phyloP scores from a whole-genome alignment of 2,888 invertebrate species.

The Plagodis pulveraria region DNA sequence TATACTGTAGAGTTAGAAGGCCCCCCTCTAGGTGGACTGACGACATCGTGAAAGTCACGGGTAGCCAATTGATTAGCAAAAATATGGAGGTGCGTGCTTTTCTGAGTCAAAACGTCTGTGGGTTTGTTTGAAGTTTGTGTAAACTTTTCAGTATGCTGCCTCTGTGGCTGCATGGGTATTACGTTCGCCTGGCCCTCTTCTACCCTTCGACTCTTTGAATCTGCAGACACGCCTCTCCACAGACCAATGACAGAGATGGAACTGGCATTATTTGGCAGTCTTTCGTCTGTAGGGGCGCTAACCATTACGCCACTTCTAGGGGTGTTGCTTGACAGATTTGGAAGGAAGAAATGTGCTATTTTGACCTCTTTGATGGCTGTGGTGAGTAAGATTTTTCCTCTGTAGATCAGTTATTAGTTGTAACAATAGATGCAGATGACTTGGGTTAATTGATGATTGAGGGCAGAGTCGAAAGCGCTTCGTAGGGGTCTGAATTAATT shows the following conservation, averaged over 20 bases:
- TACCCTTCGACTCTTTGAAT: conserved; percentile 58
- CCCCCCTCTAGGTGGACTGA: too few relatives aligned
- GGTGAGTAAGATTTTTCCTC: conserved; percentile 44
- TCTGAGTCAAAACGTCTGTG: background rate
- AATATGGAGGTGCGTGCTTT: background rate
- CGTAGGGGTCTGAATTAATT: too few relatives aligned
- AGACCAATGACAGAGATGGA: conserved; percentile 63
- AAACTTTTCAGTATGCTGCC: conserved; percentile 53
- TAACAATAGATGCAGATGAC: too few relatives aligned
- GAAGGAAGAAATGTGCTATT: conserved; percentile 56
- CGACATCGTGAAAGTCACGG: too few relatives aligned
- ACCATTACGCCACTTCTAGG: conserved; percentile 56
- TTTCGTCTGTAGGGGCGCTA: conserved; percentile 59
- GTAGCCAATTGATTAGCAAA: too few relatives aligned
- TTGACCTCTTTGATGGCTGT: conserved; percentile 48
- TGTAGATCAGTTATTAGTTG: too few relatives aligned
- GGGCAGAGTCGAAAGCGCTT: too few relatives aligned
- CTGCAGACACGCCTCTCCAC: conserved; percentile 59
- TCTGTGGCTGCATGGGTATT: conserved; percentile 58
- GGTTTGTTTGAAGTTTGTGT: too few relatives aligned
- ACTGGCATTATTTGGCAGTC: conserved; percentile 57
- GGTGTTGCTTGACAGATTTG: conserved; percentile 53
- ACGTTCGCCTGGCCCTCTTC: conserved; percentile 68
- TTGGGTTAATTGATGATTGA: too few relatives aligned
- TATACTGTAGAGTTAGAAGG: too few relatives aligned